Evolutionary conservation across 2,797 vertebrate species (phyloP).

Genomic region (Brachyrhaphis roseni): DNA sequence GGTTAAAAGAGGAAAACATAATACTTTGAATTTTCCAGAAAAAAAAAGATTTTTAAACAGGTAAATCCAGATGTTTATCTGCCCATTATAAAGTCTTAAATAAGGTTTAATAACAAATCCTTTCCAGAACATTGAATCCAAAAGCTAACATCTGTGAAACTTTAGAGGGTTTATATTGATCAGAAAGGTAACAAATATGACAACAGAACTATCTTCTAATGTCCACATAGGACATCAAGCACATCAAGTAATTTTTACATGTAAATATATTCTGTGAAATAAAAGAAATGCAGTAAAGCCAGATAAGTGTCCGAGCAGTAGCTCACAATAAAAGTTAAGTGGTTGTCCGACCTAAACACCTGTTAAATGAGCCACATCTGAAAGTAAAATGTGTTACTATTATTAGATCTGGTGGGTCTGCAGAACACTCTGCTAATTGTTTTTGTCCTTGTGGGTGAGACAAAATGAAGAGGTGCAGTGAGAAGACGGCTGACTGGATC

Average conservation of each 20-base stretch:
- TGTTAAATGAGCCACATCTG: not conserved
- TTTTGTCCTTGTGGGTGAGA: conserved; percentile 11
- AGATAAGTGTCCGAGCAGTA: not conserved
- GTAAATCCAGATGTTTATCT: conserved; percentile 39
- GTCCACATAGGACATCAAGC: not conserved
- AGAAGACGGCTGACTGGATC: conserved; percentile 3
- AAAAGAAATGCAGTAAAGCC: not conserved
- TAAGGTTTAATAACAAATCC: conserved; percentile 34
- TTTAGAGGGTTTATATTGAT: conserved; percentile 13
- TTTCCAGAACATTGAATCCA: conserved; percentile 11
- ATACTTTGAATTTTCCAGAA: conserved; percentile 23
- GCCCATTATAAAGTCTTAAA: conserved; percentile 18
- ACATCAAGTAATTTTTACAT: not conserved
- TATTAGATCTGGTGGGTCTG: not conserved
- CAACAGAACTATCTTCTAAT: not conserved
- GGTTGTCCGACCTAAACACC: not conserved
- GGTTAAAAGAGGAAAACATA: conserved; percentile 26
- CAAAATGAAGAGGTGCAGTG: not conserved
- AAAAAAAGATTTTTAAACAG: conserved; percentile 16
- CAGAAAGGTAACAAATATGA: not conserved
- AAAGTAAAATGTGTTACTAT: conserved; percentile 6
- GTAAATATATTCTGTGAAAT: not conserved
- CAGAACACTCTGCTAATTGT: not conserved
- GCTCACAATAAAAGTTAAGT: not conserved
- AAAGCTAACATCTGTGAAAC: conserved; percentile 12